These are phyloP conservation scores for Tiliqua scincoides DNA, from an alignment of 2,113 vertebrate species.

Conservation along the genomic window DNA sequence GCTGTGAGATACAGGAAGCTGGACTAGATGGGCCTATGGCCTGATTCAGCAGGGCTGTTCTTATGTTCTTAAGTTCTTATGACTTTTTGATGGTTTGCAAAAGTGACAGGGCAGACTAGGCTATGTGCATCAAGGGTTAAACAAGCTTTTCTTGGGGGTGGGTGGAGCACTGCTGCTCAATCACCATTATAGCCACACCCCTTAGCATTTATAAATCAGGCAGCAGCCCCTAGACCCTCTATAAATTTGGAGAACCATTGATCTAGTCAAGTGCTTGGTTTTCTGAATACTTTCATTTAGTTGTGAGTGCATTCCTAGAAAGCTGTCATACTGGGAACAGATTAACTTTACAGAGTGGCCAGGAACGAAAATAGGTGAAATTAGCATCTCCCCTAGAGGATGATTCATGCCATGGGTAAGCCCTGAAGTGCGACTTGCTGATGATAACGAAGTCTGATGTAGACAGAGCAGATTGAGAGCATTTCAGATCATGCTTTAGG, in stretches of 20 bases:
- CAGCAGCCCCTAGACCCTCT: no score
- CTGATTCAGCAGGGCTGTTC: no score
- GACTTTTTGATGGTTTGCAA: neutral
- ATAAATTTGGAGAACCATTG: no score
- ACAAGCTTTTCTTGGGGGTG: no score
- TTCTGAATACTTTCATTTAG: neutral
- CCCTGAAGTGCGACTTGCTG: slow-evolving; percentile 30
- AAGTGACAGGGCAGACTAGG: no score
- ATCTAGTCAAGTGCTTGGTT: neutral
- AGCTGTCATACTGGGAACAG: neutral
- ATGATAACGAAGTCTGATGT: slow-evolving; percentile 26
- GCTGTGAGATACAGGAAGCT: no score
- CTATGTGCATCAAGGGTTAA: no score
- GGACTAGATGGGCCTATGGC: no score
- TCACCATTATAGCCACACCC: no score
- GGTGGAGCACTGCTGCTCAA: no score
- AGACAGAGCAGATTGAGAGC: neutral
- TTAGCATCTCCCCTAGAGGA: slow-evolving; percentile 46
- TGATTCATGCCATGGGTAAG: slow-evolving; percentile 18
- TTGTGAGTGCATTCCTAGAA: neutral
- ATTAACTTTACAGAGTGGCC: neutral
- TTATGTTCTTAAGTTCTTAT: no score
- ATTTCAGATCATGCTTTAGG: neutral
- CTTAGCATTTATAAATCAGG: no score
- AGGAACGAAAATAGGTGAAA: neutral